Evolutionary conservation across 2,888 invertebrate species (phyloP), one percentile per base, ranked within the genome.

Genomic region (Sisyra terminalis): DNA sequence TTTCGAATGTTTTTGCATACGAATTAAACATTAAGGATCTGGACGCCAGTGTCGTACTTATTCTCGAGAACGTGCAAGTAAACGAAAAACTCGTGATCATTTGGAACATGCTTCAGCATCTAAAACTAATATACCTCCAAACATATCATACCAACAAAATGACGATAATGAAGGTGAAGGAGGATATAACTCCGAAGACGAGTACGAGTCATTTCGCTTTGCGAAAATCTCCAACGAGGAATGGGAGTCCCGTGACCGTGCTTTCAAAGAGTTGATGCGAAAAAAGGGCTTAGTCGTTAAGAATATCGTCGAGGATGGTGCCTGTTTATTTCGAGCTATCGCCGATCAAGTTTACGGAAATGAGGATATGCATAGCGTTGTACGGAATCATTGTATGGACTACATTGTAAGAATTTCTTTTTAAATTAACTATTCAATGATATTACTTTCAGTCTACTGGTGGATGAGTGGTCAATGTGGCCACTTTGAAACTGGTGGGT

Each of bases 301-400:
- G 57, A 74, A 77, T 49, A 88, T 89, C 71, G 78, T 77, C 46
- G 85, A 87, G 58, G 89, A 90, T 63, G 89, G 89, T 5, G 88
- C 88, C 15, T 90, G 89, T 58, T 63, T 90, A 35, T 90, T 90
- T 59, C 69, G 89, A 50, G 83, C 89, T 29, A 86, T 89, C 48
- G 87, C 89, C 39, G 78, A 88, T 62, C 88, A 90, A 63, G 78
- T 90, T 29, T 90, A 81, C 57, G 89, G 89, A 2, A 88, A 90
- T 61, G 85, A 90, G 61, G 88, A 86, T 52, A 84, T 88, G 79
- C 88, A 90, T 57, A 70, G 71, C 46, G 72, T 78, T 49, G 84
- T 89, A 13, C 69, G 89, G 31, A 76, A 81, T 53, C 77, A 84
- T 53, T 88, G 88, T 56, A 84, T 89, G 78, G 87, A 90, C 63